Evolutionary conservation across 2,888 invertebrate genomes (phyloP).

Genomic region (Pheosia tremula): DNA sequence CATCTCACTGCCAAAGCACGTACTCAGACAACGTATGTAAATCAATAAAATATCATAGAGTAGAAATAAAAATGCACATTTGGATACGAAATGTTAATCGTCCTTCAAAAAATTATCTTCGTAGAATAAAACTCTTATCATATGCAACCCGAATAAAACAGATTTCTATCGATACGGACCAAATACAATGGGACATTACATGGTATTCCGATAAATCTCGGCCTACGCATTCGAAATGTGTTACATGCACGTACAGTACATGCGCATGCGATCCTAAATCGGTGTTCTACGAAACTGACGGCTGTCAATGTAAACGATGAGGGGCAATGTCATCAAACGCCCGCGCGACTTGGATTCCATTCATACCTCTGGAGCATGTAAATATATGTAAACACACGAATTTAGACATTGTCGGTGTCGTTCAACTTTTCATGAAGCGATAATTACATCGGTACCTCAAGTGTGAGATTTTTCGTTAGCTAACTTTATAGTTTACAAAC

Average conservation of each 20-base stretch:
- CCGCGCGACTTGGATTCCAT: conserved; percentile 48
- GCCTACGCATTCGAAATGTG: conserved; percentile 58
- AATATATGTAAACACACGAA: conserved; percentile 15
- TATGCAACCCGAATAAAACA: conserved; percentile 53
- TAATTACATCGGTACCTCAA: conserved; percentile 20
- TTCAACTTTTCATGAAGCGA: conserved; percentile 26
- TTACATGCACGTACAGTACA: conserved; percentile 43
- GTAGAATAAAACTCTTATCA: conserved; percentile 37
- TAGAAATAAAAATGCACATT: neutral
- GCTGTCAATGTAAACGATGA: conserved; percentile 51
- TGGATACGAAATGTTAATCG: conserved; percentile 17
- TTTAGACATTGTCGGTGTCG: conserved; percentile 18
- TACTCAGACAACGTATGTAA: conserved; percentile 3
- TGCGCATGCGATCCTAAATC: conserved; percentile 57
- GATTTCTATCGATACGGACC: conserved; percentile 53
- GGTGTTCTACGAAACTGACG: conserved; percentile 59
- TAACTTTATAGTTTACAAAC: no score
- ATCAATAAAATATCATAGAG: neutral
- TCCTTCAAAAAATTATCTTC: conserved; percentile 33
- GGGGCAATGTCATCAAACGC: conserved; percentile 54
- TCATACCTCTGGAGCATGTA: conserved; percentile 26
- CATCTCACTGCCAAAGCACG: neutral
- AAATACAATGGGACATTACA: conserved; percentile 65
- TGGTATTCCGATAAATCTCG: conserved; percentile 55
- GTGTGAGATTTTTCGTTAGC: no score